Evolutionary conservation across 2,113 vertebrate genomes (phyloP).

Genomic region (Ivindomyrus marchei): DNA sequence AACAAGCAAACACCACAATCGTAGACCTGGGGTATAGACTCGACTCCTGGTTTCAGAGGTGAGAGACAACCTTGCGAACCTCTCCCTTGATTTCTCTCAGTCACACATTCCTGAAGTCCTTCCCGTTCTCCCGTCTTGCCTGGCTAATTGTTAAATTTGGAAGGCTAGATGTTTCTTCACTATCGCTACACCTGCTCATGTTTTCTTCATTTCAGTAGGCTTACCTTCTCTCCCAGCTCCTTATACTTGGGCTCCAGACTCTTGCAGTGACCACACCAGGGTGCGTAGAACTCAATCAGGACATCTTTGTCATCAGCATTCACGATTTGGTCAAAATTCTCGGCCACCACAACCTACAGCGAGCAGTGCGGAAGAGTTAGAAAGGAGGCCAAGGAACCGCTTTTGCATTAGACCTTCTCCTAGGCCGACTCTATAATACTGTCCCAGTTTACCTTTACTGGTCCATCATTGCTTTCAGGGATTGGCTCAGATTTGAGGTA

Average conservation of each 20-base stretch:
- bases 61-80: neutral
- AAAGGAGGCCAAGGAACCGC: neutral
- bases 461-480: conserved; percentile 87
- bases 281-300: conserved; percentile 94
- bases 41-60: neutral
- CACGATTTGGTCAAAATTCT: conserved; percentile 92
- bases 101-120: neutral
- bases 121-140: neutral
- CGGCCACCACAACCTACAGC: conserved; percentile 83
- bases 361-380: neutral
- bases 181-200: neutral
- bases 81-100: neutral
- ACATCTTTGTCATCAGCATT: conserved; percentile 92
- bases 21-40: neutral
- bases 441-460: conserved; percentile 76
- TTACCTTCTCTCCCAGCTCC: conserved; percentile 90
- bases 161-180: neutral
- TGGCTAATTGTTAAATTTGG: neutral
- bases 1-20: neutral
- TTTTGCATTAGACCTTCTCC: neutral
- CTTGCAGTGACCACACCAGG: conserved; percentile 98
- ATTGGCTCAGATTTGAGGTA: conserved; percentile 91
- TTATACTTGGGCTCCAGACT: conserved; percentile 94
- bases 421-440: neutral
- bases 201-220: neutral